Base-by-base conservation (phyloP, 2,888 invertebrate genomes). In the Glaucopsyche alexis region DNA sequence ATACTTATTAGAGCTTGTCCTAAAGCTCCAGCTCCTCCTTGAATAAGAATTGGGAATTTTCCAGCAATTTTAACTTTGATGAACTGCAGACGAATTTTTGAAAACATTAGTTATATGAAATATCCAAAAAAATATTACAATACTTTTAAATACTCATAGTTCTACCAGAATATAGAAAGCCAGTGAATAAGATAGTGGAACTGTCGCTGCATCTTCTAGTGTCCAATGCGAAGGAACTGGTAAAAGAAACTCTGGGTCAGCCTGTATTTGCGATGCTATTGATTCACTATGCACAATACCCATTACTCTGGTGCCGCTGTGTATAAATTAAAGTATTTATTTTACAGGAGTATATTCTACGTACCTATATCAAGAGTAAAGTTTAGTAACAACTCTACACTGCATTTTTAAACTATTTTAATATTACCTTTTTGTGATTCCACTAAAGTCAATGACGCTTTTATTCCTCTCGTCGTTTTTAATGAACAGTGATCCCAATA, bases 141-240 rank as follows among this genome's bases (percentile, higher is more conserved):
- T 8, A 66, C n/a, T 9, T 42, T 9, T 9, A 3, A 66, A 66
- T 42, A 42, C 2, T n/a, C 14, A n/a, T 9, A 42, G n/a, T 80
- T 82, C 82, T 75, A 88, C 87, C 38, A 89, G 77, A 55, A 84
- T 84, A 74, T 87, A 88, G 72, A 85, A 93, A 0, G 94, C 94
- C 0, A 95, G 93, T 45, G 89, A 87, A 80, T 96, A 97, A 0
- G 96, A 96, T 45, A 96, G 94, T 0, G 97, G 97, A 0, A 96
- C 94, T 0, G 96, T 95, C 7, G 96, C 95, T 1, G 96, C 97
- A 74, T 97, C 95, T 81, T 95, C 94, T 38, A 96, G 81, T 3
- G 92, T 93, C 96, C 96, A 97, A 29, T 91, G 81, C 0, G 94
- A 88, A 0, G 97, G 96, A 9, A 97, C 91, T 3, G 94, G 92